A percentile compares a stretch with the other conserved stretches of the same genome.
Conservation (phyloP, 2,888 invertebrate species). For the Hydriomena furcata region DNA sequence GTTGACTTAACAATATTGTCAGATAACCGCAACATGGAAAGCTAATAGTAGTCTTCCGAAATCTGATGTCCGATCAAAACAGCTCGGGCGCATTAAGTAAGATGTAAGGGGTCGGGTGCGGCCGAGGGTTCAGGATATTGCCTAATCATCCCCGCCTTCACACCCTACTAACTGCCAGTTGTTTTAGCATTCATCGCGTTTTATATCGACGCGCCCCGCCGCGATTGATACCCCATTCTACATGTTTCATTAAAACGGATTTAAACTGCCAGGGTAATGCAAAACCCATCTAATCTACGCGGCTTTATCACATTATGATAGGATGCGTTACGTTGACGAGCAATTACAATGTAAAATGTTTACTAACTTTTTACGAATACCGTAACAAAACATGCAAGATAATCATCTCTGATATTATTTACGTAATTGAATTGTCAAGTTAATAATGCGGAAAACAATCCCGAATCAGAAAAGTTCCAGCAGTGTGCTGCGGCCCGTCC, state of each 20-base stretch:
- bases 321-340: constrained; percentile 15
- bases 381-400: constrained; percentile 25
- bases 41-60: constrained; percentile 59
- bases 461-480: constrained; percentile 71
- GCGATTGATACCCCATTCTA: constrained; percentile 72
- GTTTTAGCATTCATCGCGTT: constrained; percentile 80
- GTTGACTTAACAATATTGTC: constrained; percentile 12
- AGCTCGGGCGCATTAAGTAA: constrained; percentile 72
- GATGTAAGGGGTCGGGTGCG: constrained; percentile 71
- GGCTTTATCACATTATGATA: constrained; percentile 26
- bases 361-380: constrained; percentile 27
- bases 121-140: constrained; percentile 75
- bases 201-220: constrained; percentile 48
- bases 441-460: constrained; percentile 82
- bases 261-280: constrained; percentile 29
- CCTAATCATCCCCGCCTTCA: constrained; percentile 80
- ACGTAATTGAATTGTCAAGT: constrained; percentile 78
- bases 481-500: constrained; percentile 51
- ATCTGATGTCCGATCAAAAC: constrained; percentile 72
- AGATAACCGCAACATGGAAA: constrained; percentile 49
- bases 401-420: constrained; percentile 61
- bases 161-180: constrained; percentile 80
- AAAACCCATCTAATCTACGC: constrained; percentile 3
- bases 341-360: constrained; percentile 32
- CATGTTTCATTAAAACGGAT: constrained; percentile 57